Base-by-base conservation (phyloP, 2,888 invertebrate genomes). In the Chesias legatella region DNA sequence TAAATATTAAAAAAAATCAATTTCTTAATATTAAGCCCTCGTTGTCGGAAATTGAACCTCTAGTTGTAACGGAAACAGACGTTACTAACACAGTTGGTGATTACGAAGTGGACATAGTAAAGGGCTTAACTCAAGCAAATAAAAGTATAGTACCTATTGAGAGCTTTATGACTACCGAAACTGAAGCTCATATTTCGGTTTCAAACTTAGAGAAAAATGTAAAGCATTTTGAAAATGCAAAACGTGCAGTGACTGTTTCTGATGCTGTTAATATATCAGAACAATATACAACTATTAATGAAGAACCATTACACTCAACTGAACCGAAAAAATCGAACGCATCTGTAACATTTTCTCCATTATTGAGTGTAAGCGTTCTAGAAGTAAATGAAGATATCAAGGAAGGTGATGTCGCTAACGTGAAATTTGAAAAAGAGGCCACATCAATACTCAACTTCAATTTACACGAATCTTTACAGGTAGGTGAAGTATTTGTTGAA, bases 201-300 rank as follows among this genome's bases (percentile, higher is more conserved):
- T 84, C 90, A 45, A 67, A 85, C 27, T 61, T 90, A 7, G 33
- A 73, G 38, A 67, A 75, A 53, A 68, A 73, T 23, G 67, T 77
- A 61, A 65, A 69, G 10, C 43, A 60, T 43, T 56, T 75, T 46
- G 85, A 90, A 54, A 86, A 75, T 47, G 94, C 93, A 0, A 90
- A 88, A 46, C 51, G 91, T 0, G 84, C 89, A 5, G 42, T 94
- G 2, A 73, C 90, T 11, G 69, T 92, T 17, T 91, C 92, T 59
- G 92, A 94, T 77, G 93, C 94, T 8, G 79, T 92, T 11, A 90
- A 90, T 23, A 77, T 93, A n/a, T 88, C 90, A 21, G 92, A 94
- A 73, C 89, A 90, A 9, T 85, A 90, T 33, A 63, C 85, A 5
- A 89, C 90, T 24, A 80, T 92, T 32, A 91, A 90, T 58, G 94